Evolutionary conservation across 1,140 invertebrate genomes (phyloP), one percentile per base, ranked within the genome.

Genomic region (Drosophila simulans): DNA sequence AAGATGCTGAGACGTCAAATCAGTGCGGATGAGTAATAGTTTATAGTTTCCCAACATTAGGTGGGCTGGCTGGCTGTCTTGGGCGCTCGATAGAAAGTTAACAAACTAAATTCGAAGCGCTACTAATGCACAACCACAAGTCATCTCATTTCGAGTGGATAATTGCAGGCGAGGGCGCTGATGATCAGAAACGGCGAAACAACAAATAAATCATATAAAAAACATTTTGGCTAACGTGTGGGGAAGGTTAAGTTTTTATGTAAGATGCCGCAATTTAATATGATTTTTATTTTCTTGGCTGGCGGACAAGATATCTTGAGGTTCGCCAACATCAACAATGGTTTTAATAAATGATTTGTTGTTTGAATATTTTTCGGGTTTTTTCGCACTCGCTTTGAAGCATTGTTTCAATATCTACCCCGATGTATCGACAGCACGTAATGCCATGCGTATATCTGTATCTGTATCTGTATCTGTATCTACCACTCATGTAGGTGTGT

Each of bases 191-290:
- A 69, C 39, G 45, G 34, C 62, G 15, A 15, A 15, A 48, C n/a
- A 34, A 48, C 58, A 62, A 76, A 45, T 35, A 63, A 55, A 51
- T 27, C 66, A 37, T 42, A 66, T 11, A 45, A 17, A 45, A 42
- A 42, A 15, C 13, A 43, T 63, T 48, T 84, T 54, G 60, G 58
- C 64, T 69, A 71, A 54, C 65, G 64, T 74, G 64, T 55, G 62
- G 72, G 77, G 81, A 86, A 85, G 81, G 81, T 86, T 85, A 86
- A 85, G 69, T 79, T 77, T 71, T 84, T 83, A 89, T 89, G 79
- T 88, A 86, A 86, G 84, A 89, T 86, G 83, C 83, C 84, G 62
- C 75, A 83, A 65, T 86, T 82, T 83, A 82, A 89, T 86, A 83
- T 64, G 83, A 77, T 57, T 83, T 82, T 76, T 72, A 53, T 72